Percentiles rank a stretch among this genome's conserved stretches.
Conservation (phyloP, 2,797 vertebrate genomes). For the Tiaroga cobitis region DNA sequence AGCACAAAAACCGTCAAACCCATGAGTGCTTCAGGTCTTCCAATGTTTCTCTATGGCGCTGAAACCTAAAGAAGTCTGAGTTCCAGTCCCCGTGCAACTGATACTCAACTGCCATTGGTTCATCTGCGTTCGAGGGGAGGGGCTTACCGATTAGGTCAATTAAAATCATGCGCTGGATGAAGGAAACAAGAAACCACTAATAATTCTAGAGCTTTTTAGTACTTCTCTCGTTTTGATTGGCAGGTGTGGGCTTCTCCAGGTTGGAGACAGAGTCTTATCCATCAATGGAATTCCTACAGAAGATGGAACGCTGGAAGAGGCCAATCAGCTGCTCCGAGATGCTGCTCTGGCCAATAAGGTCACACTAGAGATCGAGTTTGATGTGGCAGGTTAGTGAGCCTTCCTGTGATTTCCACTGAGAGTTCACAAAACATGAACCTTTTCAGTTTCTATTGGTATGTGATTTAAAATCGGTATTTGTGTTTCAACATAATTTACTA, state of each 20-base stretch:
- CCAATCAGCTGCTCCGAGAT: conserved; percentile 93
- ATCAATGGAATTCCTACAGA: conserved; percentile 94
- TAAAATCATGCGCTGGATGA: background rate
- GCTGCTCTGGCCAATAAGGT: conserved; percentile 92
- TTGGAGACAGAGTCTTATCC: conserved; percentile 92
- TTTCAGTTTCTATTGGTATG: background rate
- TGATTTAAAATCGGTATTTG: background rate
- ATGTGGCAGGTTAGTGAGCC: conserved; percentile 87
- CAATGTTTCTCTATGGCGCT: too few relatives aligned
- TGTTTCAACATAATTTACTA: background rate
- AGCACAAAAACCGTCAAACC: too few relatives aligned
- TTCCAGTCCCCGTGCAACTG: too few relatives aligned
- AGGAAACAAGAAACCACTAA: background rate
- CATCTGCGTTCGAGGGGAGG: too few relatives aligned
- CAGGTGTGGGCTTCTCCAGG: conserved; percentile 96
- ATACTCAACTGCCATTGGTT: too few relatives aligned
- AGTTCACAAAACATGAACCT: background rate
- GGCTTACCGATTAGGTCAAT: background rate
- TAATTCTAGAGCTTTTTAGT: background rate
- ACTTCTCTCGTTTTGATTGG: conserved; percentile 25
- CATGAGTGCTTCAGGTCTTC: too few relatives aligned
- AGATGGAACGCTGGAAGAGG: conserved; percentile 94
- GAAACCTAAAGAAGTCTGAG: too few relatives aligned
- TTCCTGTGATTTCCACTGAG: background rate
- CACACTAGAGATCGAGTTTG: conserved; percentile 91